phyloP scores from a whole-genome alignment of 2,888 invertebrate species.

The Therioaphis trifolii region DNA sequence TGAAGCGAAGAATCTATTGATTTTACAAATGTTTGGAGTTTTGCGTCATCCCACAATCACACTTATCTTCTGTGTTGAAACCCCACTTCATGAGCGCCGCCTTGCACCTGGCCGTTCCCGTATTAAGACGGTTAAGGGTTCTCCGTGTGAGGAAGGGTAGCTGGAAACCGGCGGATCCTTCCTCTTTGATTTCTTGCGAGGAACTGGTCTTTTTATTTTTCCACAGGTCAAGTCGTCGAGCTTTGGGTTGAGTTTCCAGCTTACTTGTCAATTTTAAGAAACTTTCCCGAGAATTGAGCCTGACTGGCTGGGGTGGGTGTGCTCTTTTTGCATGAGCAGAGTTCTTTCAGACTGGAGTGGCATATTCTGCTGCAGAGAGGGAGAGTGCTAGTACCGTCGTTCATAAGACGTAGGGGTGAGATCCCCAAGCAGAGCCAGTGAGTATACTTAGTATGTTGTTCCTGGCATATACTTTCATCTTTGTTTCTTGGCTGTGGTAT shows the following conservation, averaged over 20 bases:
- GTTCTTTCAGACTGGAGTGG: neutral
- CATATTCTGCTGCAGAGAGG: neutral
- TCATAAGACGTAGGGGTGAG: neutral
- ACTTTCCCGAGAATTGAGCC: constrained; percentile 46
- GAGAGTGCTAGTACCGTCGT: neutral
- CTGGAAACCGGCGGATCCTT: neutral
- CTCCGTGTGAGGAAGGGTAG: neutral
- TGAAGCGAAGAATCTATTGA: too few relatives aligned
- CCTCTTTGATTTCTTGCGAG: neutral
- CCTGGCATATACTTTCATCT: neutral
- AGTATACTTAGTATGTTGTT: neutral
- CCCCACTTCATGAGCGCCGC: neutral
- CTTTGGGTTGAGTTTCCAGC: neutral
- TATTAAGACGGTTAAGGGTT: neutral
- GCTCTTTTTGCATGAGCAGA: neutral
- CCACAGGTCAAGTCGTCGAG: constrained; percentile 2
- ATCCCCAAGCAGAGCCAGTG: neutral
- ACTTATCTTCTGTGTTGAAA: neutral
- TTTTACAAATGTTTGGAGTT: constrained; percentile 3
- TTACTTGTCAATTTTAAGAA: neutral
- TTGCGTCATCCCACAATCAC: neutral
- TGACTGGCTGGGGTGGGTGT: neutral
- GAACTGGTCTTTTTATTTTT: constrained; percentile 6
- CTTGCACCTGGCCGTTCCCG: neutral
- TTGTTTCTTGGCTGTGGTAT: neutral